Evolutionary conservation across 2,888 invertebrate species (phyloP).

Genomic region (Cosmia trapezina): DNA sequence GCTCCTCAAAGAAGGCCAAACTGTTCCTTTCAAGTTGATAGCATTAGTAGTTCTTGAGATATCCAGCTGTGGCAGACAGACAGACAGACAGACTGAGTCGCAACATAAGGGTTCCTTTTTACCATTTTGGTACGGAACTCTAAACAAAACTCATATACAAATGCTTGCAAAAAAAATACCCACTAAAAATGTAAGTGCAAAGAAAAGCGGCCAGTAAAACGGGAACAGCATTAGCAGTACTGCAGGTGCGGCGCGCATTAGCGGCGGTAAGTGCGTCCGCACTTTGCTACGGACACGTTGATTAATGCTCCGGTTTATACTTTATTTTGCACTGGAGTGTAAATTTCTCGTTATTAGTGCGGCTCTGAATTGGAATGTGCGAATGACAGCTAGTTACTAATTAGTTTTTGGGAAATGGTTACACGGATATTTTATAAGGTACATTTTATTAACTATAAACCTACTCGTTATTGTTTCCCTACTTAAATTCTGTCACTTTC

Average conservation of each 20-base stretch:
- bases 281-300: conserved; percentile 68
- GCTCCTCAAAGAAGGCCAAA: no score
- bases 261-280: conserved; percentile 71
- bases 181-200: conserved; percentile 50
- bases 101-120: no score
- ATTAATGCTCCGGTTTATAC: conserved; percentile 66
- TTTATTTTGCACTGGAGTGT: conserved; percentile 62
- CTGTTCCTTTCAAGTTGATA: no score
- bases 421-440: not conserved
- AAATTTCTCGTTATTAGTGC: conserved; percentile 50
- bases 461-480: not conserved
- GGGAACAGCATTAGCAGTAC: conserved; percentile 60
- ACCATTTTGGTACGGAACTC: no score
- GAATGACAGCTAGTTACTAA: conserved; percentile 23
- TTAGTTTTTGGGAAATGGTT: conserved; percentile 11
- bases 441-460: not conserved
- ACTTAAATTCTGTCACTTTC: not conserved
- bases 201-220: conserved; percentile 57
- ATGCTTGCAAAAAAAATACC: conserved; percentile 39
- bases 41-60: no score
- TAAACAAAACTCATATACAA: conserved; percentile 27
- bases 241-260: conserved; percentile 75
- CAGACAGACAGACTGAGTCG: no score
- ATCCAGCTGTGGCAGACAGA: no score
- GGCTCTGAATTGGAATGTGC: conserved; percentile 14